These are phyloP conservation scores for Melieria omissa DNA, from an alignment of 2,888 invertebrate species.

Conservation along the genomic window DNA sequence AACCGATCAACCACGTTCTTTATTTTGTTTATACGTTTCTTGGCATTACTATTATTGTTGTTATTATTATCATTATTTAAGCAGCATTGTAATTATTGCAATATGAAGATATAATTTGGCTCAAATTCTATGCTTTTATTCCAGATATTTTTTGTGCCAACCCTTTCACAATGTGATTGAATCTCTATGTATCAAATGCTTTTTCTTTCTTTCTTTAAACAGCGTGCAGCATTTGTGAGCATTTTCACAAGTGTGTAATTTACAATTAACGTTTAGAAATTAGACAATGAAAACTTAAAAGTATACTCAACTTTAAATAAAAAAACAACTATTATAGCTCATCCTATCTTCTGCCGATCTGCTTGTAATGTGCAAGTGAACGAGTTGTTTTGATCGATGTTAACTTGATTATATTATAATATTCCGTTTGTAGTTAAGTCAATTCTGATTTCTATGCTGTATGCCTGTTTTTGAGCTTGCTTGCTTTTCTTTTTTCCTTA, in stretches of 20 bases:
- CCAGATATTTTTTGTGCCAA: constrained; percentile 54
- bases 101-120: constrained; percentile 40
- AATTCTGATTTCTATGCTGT: no score
- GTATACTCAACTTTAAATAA: constrained; percentile 23
- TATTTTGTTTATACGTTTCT: background rate
- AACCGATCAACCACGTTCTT: background rate
- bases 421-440: no score
- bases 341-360: background rate
- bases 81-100: background rate
- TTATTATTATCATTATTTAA: background rate
- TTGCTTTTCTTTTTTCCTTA: background rate
- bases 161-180: constrained; percentile 13
- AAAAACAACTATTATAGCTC: constrained; percentile 5
- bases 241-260: constrained; percentile 15
- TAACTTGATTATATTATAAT: no score
- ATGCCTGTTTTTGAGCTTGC: no score
- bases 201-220: constrained; percentile 29
- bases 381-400: no score
- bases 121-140: constrained; percentile 54
- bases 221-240: background rate
- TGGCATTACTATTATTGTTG: background rate
- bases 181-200: constrained; percentile 20
- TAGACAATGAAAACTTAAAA: constrained; percentile 24
- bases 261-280: constrained; percentile 1
- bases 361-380: background rate